A percentile compares a stretch with the other conserved stretches of the same genome.
These are phyloP conservation scores for Brachymystax lenok DNA, from an alignment of 2,797 vertebrate species.

Conservation along the genomic window DNA sequence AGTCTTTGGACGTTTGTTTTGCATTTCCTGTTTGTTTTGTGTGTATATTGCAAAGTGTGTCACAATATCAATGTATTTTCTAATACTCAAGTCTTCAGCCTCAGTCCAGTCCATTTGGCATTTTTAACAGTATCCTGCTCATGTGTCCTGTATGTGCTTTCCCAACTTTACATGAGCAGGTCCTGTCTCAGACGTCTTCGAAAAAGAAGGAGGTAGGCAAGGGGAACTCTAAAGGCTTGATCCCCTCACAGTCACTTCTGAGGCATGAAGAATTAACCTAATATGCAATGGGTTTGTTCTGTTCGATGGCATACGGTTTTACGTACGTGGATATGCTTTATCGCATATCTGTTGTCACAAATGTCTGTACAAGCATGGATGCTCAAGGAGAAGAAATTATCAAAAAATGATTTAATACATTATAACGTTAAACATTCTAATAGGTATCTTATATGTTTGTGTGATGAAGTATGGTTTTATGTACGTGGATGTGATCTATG, in stretches of 20 bases:
- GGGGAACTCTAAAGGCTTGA: background rate
- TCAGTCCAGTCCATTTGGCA: background rate
- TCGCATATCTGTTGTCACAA: background rate
- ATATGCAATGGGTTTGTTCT: background rate
- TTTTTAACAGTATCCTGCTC: background rate
- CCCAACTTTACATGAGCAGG: background rate
- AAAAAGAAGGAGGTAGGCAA: background rate
- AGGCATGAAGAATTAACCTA: background rate
- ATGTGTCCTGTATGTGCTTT: background rate
- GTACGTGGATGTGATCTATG: too few species aligned
- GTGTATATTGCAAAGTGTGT: too few species aligned
- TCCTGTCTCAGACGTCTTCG: background rate
- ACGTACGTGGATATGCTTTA: background rate
- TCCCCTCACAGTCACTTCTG: background rate
- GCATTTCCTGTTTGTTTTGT: too few species aligned
- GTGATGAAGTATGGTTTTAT: too few species aligned
- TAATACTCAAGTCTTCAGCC: background rate
- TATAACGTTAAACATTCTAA: too few species aligned
- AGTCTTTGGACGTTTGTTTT: too few species aligned
- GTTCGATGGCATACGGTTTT: background rate
- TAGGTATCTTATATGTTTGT: too few species aligned
- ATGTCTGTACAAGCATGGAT: too few species aligned
- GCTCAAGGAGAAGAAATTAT: too few species aligned
- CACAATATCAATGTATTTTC: background rate
- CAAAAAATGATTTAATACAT: too few species aligned